Base-by-base conservation (phyloP, 2,888 invertebrate genomes). In the Nowickia ferox region DNA sequence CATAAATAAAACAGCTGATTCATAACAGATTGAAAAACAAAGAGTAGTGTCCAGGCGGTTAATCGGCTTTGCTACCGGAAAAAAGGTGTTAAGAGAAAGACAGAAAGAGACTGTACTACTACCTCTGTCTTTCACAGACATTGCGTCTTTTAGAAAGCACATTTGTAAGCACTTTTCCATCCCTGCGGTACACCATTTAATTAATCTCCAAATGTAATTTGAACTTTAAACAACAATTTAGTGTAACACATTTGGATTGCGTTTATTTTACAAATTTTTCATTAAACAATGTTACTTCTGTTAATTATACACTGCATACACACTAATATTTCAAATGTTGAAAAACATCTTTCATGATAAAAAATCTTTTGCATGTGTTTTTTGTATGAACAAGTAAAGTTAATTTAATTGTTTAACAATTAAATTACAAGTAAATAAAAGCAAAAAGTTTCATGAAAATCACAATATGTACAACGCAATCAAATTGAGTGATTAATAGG, bases 371-470 rank as follows among this genome's bases (percentile, higher is more conserved):
- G 80, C 59, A 74, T 76, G 46, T 59, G 22, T 48, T 72, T 63
- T 42, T 46, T 42, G 22, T 42, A 55, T 42, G 19, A 1, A 15
- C 38, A 76, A 69, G 38, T 65, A 51, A n/a, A 83, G 77, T 82
- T 65, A 77, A 71, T 65, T 77, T 77, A 71, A 68, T 66, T 83
- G 59, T 76, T 76, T 38, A 55, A 75, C 81, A 77, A 57, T 71
- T 77, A 77, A 77, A 76, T 63, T 83, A 65, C 77, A 77, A 42
- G 72, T 66, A 83, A 71, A 63, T 77, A 71, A 71, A 30, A 76
- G 53, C 51, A 65, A 77, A 65, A 57, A 40, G 55, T 42, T 77
- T 57, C 17, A 69, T 53, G 48, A 71, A 83, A 48, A 59, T 65
- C 30, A 30, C 30, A 30, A 30, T 63, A n/a, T n/a, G n/a, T n/a